These are phyloP conservation scores for Axis porcinus DNA, from an alignment of 2,113 vertebrate species.

Conservation along the genomic window DNA sequence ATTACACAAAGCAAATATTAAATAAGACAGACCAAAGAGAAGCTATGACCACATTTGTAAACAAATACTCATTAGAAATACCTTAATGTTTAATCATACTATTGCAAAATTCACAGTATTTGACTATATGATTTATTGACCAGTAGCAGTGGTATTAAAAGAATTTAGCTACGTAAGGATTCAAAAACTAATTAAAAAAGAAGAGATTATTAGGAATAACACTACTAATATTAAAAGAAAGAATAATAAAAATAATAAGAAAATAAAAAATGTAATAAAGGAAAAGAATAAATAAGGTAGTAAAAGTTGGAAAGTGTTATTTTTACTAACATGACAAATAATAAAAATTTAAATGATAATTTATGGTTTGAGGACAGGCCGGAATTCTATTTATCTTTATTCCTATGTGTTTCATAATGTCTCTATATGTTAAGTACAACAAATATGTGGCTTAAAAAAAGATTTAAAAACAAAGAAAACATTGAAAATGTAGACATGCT, in stretches of 20 bases:
- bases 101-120: neutral
- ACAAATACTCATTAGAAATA: neutral
- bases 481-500: neutral
- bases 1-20: conserved; percentile 46
- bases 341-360: neutral
- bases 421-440: neutral
- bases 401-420: neutral
- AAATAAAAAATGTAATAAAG: neutral
- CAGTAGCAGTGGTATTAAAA: neutral
- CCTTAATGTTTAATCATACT: neutral
- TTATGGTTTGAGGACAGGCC: neutral
- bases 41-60: neutral
- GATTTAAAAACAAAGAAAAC: neutral
- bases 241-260: neutral
- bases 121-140: neutral
- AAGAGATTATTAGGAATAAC: neutral
- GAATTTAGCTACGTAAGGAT: neutral
- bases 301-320: neutral
- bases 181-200: neutral
- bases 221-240: conserved; percentile 20
- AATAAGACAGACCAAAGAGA: conserved; percentile 22
- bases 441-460: neutral
- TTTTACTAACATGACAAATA: neutral
- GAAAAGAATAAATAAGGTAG: conserved; percentile 12
- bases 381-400: neutral